These are phyloP conservation scores for Lathamus discolor DNA, from an alignment of 2,113 vertebrate species.

Conservation along the genomic window DNA sequence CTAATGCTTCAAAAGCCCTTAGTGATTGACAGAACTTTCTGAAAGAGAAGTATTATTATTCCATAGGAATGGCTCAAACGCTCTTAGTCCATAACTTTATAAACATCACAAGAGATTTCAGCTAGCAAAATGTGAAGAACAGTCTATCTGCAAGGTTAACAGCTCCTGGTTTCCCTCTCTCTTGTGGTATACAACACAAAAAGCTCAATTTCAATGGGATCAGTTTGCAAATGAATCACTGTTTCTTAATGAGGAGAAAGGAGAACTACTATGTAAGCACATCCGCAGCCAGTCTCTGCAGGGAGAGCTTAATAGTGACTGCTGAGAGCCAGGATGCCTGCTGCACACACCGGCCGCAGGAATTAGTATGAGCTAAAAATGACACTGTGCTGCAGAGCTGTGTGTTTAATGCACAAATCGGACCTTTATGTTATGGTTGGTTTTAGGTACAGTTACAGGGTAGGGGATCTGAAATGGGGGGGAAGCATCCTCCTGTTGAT, in stretches of 20 bases:
- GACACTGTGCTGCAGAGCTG: not conserved
- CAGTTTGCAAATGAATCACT: not conserved
- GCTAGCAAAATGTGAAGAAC: not conserved
- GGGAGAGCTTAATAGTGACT: not conserved
- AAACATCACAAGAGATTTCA: not conserved
- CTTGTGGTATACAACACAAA: too few species aligned
- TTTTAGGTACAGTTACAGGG: not conserved
- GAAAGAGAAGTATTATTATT: not conserved
- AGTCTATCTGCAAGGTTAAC: not conserved
- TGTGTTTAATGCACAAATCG: not conserved
- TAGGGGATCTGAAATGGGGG: not conserved
- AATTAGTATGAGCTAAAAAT: not conserved
- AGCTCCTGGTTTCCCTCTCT: not conserved
- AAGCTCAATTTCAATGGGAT: not conserved
- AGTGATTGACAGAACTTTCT: not conserved
- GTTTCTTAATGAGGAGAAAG: not conserved
- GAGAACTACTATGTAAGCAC: not conserved
- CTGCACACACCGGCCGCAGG: not conserved
- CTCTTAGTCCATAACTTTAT: not conserved
- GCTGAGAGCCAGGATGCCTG: rapidly evolving
- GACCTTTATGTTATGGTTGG: not conserved
- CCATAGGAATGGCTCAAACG: not conserved
- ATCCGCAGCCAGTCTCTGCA: not conserved
- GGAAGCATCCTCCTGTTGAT: not conserved
- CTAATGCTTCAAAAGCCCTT: not conserved